Conservation (phyloP, 64 coral and sea anemone genomes). For the Actinia tenebrosa region DNA sequence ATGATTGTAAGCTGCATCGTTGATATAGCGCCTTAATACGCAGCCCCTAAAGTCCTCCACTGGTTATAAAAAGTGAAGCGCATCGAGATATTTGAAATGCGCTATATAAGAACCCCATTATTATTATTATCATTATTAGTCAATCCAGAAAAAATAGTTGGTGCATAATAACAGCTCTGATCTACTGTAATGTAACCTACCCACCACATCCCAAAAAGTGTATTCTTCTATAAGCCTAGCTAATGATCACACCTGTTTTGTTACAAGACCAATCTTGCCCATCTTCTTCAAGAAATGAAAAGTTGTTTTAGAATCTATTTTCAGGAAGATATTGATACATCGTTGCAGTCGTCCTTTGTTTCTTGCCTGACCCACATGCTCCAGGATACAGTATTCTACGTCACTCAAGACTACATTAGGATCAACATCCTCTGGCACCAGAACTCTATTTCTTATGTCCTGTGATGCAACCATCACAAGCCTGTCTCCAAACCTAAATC, state of each 20-base stretch:
- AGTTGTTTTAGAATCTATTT: constrained; percentile 47
- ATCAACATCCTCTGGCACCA: constrained; percentile 61
- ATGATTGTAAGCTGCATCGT: too few relatives aligned
- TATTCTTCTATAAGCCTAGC: too few relatives aligned
- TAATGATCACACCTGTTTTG: constrained; percentile 46
- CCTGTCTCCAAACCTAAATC: constrained; percentile 64
- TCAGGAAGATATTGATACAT: constrained; percentile 36
- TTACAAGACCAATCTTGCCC: constrained; percentile 36
- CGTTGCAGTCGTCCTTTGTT: constrained; percentile 61
- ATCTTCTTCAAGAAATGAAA: constrained; percentile 69
- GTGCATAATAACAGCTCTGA: too few relatives aligned
- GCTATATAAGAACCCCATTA: too few relatives aligned
- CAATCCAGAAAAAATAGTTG: too few relatives aligned
- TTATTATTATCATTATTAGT: too few relatives aligned
- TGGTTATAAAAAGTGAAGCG: too few relatives aligned
- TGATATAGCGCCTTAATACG: too few relatives aligned
- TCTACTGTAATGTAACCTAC: too few relatives aligned
- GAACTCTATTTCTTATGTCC: constrained; percentile 49
- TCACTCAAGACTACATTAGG: constrained; percentile 36
- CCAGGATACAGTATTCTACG: constrained; percentile 69
- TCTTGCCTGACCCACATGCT: constrained; percentile 74
- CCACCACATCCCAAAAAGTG: too few relatives aligned
- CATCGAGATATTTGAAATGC: too few relatives aligned
- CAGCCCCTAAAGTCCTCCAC: too few relatives aligned
- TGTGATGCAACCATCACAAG: constrained; percentile 91